These are phyloP conservation scores for Harpagoxenus sublaevis DNA, from an alignment of 2,888 invertebrate species.

Conservation along the genomic window DNA sequence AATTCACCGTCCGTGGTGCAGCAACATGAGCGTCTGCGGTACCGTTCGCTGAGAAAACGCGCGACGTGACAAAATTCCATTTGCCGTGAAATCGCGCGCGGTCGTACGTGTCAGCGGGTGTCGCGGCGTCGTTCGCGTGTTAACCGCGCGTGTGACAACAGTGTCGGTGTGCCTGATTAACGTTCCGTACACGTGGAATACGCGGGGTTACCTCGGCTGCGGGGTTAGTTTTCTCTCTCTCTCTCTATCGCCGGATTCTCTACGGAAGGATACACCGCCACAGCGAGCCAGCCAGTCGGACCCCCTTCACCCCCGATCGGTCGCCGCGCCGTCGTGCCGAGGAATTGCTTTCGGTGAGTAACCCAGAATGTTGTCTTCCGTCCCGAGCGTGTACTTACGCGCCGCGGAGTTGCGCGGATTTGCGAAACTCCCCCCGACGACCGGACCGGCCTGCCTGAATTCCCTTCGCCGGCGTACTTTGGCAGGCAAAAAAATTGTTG, in stretches of 20 bases:
- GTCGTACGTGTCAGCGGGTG: slow-evolving; percentile 72
- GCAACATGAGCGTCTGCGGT: slow-evolving; percentile 76
- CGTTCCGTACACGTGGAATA: slow-evolving; percentile 73
- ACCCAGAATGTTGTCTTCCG: slow-evolving; percentile 17
- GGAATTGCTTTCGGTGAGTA: slow-evolving; percentile 78
- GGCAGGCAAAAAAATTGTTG: slow-evolving; percentile 44
- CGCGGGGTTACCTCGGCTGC: slow-evolving; percentile 60
- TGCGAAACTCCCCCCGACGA: not conserved
- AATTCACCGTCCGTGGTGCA: slow-evolving; percentile 77
- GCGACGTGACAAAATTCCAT: slow-evolving; percentile 77
- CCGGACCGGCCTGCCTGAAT: too few relatives aligned
- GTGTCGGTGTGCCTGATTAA: slow-evolving; percentile 72
- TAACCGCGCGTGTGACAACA: slow-evolving; percentile 70
- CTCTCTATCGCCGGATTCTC: slow-evolving; percentile 51
- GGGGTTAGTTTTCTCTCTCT: slow-evolving; percentile 61
- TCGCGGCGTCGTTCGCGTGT: slow-evolving; percentile 64
- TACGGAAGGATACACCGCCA: slow-evolving; percentile 69
- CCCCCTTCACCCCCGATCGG: slow-evolving; percentile 58
- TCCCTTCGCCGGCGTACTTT: too few relatives aligned
- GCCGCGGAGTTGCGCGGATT: not conserved
- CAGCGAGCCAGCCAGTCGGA: slow-evolving; percentile 43
- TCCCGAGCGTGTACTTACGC: not conserved
- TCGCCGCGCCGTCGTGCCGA: slow-evolving; percentile 67
- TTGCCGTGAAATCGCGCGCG: slow-evolving; percentile 70
- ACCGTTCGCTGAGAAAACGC: slow-evolving; percentile 78